These are phyloP conservation scores for Magallana ariakensis DNA, from an alignment of 1,140 invertebrate species.

Conservation along the genomic window DNA sequence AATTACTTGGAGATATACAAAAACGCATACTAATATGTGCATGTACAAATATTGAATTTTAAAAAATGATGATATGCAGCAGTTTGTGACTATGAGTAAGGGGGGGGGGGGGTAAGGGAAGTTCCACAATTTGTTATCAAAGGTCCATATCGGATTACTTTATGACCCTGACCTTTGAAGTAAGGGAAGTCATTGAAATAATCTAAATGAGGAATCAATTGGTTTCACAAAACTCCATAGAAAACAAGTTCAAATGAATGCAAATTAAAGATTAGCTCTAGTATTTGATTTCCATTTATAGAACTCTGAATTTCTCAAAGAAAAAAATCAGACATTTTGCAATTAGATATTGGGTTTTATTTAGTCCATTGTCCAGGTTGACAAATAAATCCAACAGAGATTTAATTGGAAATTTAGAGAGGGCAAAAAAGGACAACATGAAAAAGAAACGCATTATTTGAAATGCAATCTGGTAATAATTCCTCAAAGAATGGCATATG, in stretches of 20 bases:
- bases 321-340: conserved; percentile 16
- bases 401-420: conserved; percentile 12
- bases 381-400: conserved; percentile 5
- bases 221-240: neutral
- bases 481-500: too few species aligned
- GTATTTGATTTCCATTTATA: conserved; percentile 26
- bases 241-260: neutral
- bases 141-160: too few species aligned
- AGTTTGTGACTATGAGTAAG: too few species aligned
- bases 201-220: neutral
- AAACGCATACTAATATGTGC: too few species aligned
- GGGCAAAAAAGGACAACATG: neutral
- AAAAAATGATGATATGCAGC: too few species aligned
- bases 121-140: too few species aligned
- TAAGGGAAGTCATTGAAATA: conserved; percentile 14
- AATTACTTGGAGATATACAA: too few species aligned
- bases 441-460: neutral
- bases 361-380: neutral
- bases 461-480: neutral
- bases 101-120: too few species aligned
- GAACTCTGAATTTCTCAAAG: neutral
- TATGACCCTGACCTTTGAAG: neutral
- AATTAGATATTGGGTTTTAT: neutral
- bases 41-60: too few species aligned
- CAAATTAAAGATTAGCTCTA: neutral